Base-by-base conservation (phyloP, 1,140 invertebrate genomes). In the Pseudomyrmex concolor region DNA sequence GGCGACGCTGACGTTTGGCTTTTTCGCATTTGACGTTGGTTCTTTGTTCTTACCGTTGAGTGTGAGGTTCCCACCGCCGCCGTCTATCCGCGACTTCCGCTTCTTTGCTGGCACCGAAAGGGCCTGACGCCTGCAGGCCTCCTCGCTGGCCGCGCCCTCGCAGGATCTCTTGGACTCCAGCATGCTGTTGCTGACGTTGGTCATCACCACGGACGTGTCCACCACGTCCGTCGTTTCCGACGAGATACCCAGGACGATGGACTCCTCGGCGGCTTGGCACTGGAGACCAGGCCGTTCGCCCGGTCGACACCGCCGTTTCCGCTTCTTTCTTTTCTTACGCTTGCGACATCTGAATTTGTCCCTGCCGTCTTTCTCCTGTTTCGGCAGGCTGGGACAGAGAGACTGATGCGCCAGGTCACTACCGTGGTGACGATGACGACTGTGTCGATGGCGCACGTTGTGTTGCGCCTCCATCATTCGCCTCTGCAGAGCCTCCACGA, bases 81-180 rank as follows among this genome's bases (percentile, higher is more conserved):
- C n/a, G 77, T 59, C 66, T 50, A 92, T 92, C 90, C 93, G 92
- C n/a, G 91, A 92, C 78, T 94, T 94, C 34, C 91, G 84, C 84
- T 94, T 93, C 62, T 91, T 91, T 2, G 91, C 89, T 5, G 91
- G 84, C 9, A 90, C 86, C 64, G 93, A 89, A 0, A 92, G 87
- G 1, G 84, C 84, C 63, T 93, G 90, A 7, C 89, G 86, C 5
- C 90, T 87, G 59, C 90, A 91, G 43, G 89, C 86, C 13, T 92
- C 92, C 59, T 94, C 92, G 83, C 86, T 89, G 12, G 90, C 90
- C 2, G 90, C 86, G 3, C 86, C 88, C 68, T 93, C 91, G 80
- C 93, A 93, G 8, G 92, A 91, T 22, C 91, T 89, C 83, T 92
- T 94, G 1, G 90, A 89, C 54, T 92, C 88, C n/a, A 89, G 86